Evolutionary conservation across 2,797 vertebrate genomes (phyloP), one percentile per base, ranked within the genome.

Genomic region (Gymnocypris eckloni): DNA sequence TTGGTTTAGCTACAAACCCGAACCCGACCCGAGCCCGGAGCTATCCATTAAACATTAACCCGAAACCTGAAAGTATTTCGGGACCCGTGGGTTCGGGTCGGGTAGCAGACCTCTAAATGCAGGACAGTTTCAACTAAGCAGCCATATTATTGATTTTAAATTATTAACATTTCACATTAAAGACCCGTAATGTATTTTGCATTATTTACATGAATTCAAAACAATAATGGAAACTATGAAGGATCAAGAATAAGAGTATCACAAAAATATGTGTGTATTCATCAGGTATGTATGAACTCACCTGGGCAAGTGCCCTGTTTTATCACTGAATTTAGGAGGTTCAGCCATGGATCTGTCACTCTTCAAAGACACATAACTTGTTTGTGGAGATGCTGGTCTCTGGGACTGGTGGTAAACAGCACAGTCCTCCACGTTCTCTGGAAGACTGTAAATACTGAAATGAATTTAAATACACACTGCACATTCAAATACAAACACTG

Each of bases 281-380:
- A 69, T 20, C 6, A 59, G 43, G 16, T 25, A 66, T 10, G 33
- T 10, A 73, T 41, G 20, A 13, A 73, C 39, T 76, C 28, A 76
- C 82, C 28, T 76, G n/a, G 43, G n/a, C 37, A 41, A 54, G 20
- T 20, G 12, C 10, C 3, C 41, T 39, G 20, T 2, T 39, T 48
- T 39, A 22, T 52, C 43, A 76, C 82, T 83, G 43, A 83, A 83
- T 67, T 76, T 76, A 41, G 28, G 56, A 76, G 82, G 72, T 76
- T 76, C 82, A 50, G 56, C 82, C 71, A 83, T 83, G 28, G 82
- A 83, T 22, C 43, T 83, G 72, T 75, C 56, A 50, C 72, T 83
- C 43, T 83, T 83, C 1, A 83, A 50, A 64, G 82, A 83, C 12
- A 20, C 13, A 67, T 10, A 18, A 8, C 59, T 76, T 25, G 59